Evolutionary conservation across 2,113 vertebrate genomes (phyloP).

Genomic region (Sitta europaea): DNA sequence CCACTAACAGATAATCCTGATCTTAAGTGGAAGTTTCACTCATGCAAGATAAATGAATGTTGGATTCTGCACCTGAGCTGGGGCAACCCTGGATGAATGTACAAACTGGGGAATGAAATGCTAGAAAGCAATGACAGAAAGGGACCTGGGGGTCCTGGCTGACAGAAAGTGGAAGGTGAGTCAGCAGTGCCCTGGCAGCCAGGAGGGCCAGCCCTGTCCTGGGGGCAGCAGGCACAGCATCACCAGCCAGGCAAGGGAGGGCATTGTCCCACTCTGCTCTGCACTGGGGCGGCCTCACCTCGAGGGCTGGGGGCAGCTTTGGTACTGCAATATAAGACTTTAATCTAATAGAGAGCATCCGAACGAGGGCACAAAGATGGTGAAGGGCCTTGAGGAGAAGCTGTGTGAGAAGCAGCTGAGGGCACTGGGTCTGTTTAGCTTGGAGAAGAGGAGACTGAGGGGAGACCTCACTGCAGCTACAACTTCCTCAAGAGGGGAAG

Average conservation of each 20-base stretch:
- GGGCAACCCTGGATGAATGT: background rate
- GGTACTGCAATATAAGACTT: too few species aligned
- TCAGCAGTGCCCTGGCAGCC: background rate
- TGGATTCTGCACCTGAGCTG: background rate
- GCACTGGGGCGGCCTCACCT: accelerated
- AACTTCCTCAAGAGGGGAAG: background rate
- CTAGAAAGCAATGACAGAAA: background rate
- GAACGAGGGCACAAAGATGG: too few species aligned
- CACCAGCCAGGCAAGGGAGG: accelerated
- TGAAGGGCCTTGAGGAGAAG: background rate
- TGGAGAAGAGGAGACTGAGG: background rate
- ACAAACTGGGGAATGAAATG: background rate
- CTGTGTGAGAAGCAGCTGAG: background rate
- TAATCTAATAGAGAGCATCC: background rate
- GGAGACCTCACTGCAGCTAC: accelerated
- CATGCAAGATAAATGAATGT: background rate
- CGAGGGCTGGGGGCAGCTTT: accelerated
- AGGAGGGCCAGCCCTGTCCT: background rate
- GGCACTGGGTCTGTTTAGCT: background rate
- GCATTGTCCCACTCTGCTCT: background rate
- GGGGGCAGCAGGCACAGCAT: background rate
- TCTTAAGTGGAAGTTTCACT: background rate
- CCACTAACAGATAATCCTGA: background rate
- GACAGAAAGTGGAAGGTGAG: background rate
- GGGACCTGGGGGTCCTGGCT: background rate